These are phyloP conservation scores for Gnathonemus longibarbis DNA, from an alignment of 2,113 vertebrate species.

Conservation along the genomic window DNA sequence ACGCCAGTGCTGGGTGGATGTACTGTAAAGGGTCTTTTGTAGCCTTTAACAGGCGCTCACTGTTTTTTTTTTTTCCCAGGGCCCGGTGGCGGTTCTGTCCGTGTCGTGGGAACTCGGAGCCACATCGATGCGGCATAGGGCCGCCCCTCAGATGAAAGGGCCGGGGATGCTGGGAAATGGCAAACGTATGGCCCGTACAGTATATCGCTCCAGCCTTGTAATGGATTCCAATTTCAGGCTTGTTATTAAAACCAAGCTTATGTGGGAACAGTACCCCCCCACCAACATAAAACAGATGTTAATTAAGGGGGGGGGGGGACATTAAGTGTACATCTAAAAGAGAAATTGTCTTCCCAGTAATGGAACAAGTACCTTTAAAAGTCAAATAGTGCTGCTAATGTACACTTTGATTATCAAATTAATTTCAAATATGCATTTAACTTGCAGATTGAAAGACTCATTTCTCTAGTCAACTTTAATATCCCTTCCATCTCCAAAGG, in stretches of 20 bases:
- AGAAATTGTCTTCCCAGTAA: neutral
- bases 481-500: neutral
- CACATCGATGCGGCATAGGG: neutral
- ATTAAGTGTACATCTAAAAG: neutral
- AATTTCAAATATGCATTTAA: neutral
- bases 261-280: neutral
- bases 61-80: neutral
- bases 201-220: neutral
- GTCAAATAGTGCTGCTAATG: neutral
- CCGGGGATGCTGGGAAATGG: neutral
- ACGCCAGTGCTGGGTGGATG: neutral
- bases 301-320: neutral
- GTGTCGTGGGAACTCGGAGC: neutral
- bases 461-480: neutral
- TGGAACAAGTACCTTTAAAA: neutral
- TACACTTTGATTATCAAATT: slow-evolving; percentile 4
- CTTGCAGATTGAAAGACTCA: neutral
- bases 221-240: neutral
- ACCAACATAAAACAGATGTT: neutral
- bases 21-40: neutral
- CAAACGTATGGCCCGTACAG: neutral
- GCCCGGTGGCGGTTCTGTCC: neutral
- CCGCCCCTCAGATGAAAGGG: neutral
- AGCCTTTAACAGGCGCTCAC: neutral
- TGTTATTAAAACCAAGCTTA: neutral